phyloP scores from a whole-genome alignment of 2,113 vertebrate genomes.

The Pogona vitticeps region DNA sequence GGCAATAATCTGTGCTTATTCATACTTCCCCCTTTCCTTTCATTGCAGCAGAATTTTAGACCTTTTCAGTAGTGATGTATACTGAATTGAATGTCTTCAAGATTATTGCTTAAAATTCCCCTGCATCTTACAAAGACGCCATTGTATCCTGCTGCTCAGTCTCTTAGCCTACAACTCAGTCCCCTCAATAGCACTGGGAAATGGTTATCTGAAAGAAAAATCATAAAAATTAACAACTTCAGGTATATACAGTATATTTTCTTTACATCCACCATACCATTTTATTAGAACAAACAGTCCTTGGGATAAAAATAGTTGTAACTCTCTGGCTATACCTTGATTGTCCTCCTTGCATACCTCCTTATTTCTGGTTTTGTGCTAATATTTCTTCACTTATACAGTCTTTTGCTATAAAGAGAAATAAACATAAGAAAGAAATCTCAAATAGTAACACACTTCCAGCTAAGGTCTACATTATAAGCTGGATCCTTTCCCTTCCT shows the following conservation, averaged over 20 bases:
- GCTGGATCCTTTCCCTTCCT: too few species aligned
- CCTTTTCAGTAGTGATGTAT: slow-evolving; percentile 33
- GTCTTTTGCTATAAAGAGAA: background rate
- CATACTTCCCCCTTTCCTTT: slow-evolving; percentile 27
- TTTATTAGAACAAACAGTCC: too few species aligned
- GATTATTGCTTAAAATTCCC: slow-evolving; percentile 29
- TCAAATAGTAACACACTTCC: too few species aligned
- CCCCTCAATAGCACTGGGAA: background rate
- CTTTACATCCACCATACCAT: too few species aligned
- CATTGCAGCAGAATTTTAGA: slow-evolving; percentile 21
- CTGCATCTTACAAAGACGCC: slow-evolving; percentile 22
- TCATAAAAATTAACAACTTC: too few species aligned
- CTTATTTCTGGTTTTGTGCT: background rate
- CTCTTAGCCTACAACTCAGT: background rate
- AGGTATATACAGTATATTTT: too few species aligned
- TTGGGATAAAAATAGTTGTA: too few species aligned
- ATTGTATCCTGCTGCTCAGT: slow-evolving; percentile 25
- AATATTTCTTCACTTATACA: background rate
- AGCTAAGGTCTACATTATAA: too few species aligned
- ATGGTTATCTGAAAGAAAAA: too few species aligned
- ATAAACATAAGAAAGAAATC: background rate
- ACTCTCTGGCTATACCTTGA: background rate
- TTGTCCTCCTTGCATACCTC: background rate
- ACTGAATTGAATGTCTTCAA: slow-evolving; percentile 23
- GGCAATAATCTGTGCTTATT: slow-evolving; percentile 40